phyloP scores from a whole-genome alignment of 2,113 vertebrate genomes.

The Ameiurus melas region DNA sequence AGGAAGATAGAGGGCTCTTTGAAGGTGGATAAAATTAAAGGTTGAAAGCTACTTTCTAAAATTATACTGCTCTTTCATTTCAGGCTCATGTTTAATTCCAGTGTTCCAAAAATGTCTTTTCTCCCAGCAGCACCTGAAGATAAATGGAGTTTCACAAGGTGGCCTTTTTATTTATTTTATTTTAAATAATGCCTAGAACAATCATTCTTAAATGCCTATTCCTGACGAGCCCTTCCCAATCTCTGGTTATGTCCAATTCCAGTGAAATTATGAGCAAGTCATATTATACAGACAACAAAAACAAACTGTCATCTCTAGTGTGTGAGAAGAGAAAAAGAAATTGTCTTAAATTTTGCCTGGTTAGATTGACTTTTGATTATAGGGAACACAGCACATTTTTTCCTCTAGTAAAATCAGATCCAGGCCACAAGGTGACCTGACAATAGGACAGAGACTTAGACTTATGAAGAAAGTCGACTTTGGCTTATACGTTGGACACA shows the following conservation, averaged over 20 bases:
- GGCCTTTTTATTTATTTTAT: slow-evolving; percentile 72
- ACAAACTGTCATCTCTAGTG: background rate
- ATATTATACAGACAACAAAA: slow-evolving; percentile 2
- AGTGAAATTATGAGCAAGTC: slow-evolving; percentile 43
- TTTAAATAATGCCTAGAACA: slow-evolving; percentile 68
- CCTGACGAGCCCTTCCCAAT: slow-evolving; percentile 49
- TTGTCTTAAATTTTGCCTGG: background rate
- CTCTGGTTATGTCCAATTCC: slow-evolving; percentile 48
- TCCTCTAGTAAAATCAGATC: slow-evolving; percentile 2
- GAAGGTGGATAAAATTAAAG: slow-evolving; percentile 78
- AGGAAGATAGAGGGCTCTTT: slow-evolving; percentile 71
- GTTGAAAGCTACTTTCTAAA: slow-evolving; percentile 82
- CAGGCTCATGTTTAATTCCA: slow-evolving; percentile 81
- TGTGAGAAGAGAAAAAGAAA: background rate
- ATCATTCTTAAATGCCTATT: slow-evolving; percentile 64
- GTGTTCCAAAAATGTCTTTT: slow-evolving; percentile 73
- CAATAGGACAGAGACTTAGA: background rate
- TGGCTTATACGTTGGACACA: slow-evolving; percentile 3
- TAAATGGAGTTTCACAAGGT: slow-evolving; percentile 76
- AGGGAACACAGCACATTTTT: background rate
- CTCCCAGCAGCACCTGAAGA: slow-evolving; percentile 71
- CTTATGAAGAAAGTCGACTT: slow-evolving; percentile 19
- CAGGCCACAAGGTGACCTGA: slow-evolving; percentile 16
- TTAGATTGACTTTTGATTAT: background rate
- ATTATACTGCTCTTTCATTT: slow-evolving; percentile 81